phyloP scores from a whole-genome alignment of 2,797 vertebrate species.

The Hydrolagus colliei region DNA sequence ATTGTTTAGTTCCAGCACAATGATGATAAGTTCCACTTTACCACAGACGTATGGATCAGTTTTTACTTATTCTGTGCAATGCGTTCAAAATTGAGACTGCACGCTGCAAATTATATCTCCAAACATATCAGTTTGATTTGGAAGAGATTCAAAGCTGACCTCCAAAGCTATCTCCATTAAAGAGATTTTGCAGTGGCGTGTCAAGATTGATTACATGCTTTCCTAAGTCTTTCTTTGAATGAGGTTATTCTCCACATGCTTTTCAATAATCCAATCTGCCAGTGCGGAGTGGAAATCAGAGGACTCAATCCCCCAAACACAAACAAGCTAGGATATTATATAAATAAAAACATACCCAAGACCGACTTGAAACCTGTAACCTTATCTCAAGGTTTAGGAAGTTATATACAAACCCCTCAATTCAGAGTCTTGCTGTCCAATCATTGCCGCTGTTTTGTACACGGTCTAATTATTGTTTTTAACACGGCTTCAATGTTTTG shows the following conservation, averaged over 20 bases:
- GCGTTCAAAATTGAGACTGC: no score
- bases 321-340: background rate
- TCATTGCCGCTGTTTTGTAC: background rate
- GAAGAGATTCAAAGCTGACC: background rate
- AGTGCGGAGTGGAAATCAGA: background rate
- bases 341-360: background rate
- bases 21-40: no score
- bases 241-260: background rate
- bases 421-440: background rate
- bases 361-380: background rate
- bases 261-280: background rate
- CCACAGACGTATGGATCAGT: no score
- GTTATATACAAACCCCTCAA: background rate
- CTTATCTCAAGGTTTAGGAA: background rate
- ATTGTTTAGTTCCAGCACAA: no score
- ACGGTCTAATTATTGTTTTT: conserved; percentile 12
- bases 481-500: conserved; percentile 20
- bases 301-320: background rate
- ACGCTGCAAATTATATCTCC: no score
- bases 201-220: background rate
- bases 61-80: no score
- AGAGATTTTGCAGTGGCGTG: background rate
- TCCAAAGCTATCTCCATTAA: background rate
- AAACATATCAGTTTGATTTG: background rate
- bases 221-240: background rate